Conservation (phyloP, 30 jellyfish, hydroid and myxozoan species). For the Phacellophora camtschatica region DNA sequence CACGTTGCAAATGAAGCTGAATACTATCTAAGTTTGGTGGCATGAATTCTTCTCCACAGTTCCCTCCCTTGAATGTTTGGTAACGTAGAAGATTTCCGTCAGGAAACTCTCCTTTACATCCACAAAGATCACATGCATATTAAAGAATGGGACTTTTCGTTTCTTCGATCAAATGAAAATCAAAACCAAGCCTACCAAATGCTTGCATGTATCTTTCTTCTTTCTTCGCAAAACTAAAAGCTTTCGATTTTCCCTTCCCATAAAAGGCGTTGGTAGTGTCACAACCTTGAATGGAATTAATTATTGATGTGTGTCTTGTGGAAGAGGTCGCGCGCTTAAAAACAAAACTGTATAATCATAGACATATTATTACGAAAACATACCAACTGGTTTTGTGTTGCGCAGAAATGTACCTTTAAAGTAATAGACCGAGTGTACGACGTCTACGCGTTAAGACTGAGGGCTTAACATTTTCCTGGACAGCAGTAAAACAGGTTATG, state of each 20-base stretch:
- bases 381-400: neutral
- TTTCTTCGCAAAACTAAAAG: neutral
- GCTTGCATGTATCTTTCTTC: conserved; percentile 3
- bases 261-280: conserved; percentile 7
- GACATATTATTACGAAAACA: neutral
- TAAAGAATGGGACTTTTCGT: neutral
- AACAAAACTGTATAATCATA: neutral
- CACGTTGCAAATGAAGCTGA: conserved; percentile 29
- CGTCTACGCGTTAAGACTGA: neutral
- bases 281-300: conserved; percentile 13
- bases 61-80: conserved; percentile 1
- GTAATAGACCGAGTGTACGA: neutral
- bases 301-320: neutral
- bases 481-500: neutral
- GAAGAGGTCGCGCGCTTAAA: neutral
- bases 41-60: neutral
- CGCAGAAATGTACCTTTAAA: neutral
- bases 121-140: conserved; percentile 19
- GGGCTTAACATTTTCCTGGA: neutral
- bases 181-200: conserved; percentile 6
- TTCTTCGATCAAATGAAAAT: neutral
- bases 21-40: conserved; percentile 34
- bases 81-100: conserved; percentile 25
- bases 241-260: conserved; percentile 10
- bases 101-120: neutral